Evolutionary conservation across 2,113 vertebrate genomes (phyloP), one percentile per base, ranked within the genome.

Genomic region (Peromyscus polionotus): DNA sequence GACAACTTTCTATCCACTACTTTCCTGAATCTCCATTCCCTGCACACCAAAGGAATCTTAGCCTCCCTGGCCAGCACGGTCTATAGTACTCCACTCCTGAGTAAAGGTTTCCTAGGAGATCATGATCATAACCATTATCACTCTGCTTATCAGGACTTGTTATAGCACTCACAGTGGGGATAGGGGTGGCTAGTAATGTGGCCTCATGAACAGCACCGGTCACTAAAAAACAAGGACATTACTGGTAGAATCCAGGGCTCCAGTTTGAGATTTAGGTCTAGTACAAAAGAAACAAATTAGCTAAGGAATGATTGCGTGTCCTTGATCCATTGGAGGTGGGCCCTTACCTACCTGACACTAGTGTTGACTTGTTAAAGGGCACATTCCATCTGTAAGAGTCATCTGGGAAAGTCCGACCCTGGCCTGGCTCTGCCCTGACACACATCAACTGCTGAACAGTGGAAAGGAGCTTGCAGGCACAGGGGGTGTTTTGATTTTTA

Each of bases 351-450:
- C 61, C 95, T 93, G 61, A 61, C 92, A 94, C 19, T 80, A 96
- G 98, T 98, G 70, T 92, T 88, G 95, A 95, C 98, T 97, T 98
- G 97, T 98, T 97, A 97, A 94, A 67, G 97, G 97, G 98, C 89
- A 65, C 98, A 98, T 99, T 99, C 98, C 98, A 98, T 95, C 85
- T 96, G 79, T 0, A n/a, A 80, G 67, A 98, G 90, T 98, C 98
- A 98, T 5, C 48, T 73, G 98, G 98, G 97, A 97, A 98, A 97
- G 92, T 98, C 98, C 98, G 96, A 89, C n/a, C 54, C 81, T 88
- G 93, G 48, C 88, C 94, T 93, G 87, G 59, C 90, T 93, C 89
- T 85, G 77, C 91, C 97, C 93, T 70, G 83, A 77, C 28, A 81
- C 72, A 72, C 16, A 42, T 68, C 61, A 72, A 16, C n/a, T 73